phyloP scores from a whole-genome alignment of 1,140 invertebrate genomes.

The Nymphalis io region DNA sequence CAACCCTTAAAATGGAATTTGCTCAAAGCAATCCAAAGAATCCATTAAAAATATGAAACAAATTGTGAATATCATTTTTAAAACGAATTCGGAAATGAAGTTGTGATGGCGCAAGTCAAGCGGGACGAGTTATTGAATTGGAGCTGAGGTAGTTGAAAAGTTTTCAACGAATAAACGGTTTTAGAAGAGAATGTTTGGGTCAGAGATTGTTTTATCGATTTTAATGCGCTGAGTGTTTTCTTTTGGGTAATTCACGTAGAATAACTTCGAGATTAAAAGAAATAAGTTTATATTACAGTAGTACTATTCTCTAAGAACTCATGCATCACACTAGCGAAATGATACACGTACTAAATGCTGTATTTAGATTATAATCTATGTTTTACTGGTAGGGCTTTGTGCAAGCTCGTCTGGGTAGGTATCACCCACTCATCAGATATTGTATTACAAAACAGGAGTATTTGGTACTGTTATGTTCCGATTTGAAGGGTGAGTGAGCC shows the following conservation, averaged over 20 bases:
- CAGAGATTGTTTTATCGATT: slow-evolving; percentile 41
- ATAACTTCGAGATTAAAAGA: background rate
- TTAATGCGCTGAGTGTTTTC: slow-evolving; percentile 29
- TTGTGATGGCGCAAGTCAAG: slow-evolving; percentile 34
- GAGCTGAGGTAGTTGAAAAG: slow-evolving; percentile 39
- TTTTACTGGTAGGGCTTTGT: too few species aligned
- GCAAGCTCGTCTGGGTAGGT: too few species aligned
- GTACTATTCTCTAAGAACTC: too few species aligned
- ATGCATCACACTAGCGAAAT: too few species aligned
- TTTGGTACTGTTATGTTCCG: too few species aligned
- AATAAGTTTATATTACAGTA: too few species aligned
- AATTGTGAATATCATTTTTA: slow-evolving; percentile 28
- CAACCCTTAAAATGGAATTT: background rate
- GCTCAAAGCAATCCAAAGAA: slow-evolving; percentile 3
- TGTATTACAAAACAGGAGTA: too few species aligned
- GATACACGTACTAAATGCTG: too few species aligned
- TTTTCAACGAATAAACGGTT: slow-evolving; percentile 43
- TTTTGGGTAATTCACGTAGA: slow-evolving; percentile 5
- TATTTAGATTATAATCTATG: too few species aligned
- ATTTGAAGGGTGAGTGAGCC: too few species aligned
- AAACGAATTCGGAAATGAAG: slow-evolving; percentile 38
- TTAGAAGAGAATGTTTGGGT: slow-evolving; percentile 37
- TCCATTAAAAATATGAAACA: slow-evolving; percentile 34
- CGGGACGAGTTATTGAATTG: slow-evolving; percentile 42
- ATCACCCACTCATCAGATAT: too few species aligned